Percentiles rank a stretch among this genome's conserved stretches.
phyloP scores from a whole-genome alignment of 2,888 invertebrate species.

The Heliconius cydno region DNA sequence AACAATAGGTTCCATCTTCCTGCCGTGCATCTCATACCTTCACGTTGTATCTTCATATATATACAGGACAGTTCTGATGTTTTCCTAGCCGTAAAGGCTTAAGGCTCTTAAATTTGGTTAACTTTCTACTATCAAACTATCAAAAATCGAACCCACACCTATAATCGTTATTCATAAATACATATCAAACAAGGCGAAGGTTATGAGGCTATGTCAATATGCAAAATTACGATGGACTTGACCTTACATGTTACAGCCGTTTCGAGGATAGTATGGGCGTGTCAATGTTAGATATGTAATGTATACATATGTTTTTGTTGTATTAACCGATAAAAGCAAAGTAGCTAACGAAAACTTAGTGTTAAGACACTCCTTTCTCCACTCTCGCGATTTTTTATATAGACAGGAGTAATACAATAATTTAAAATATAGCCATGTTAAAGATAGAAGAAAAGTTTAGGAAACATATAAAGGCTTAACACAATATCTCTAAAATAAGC shows the following conservation, averaged over 20 bases:
- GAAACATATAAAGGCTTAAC: no score
- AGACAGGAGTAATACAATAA: no score
- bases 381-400: no score
- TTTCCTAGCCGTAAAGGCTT: no score
- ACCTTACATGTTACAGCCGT: conserved; percentile 16
- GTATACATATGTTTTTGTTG: neutral
- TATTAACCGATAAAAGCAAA: neutral
- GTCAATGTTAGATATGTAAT: conserved; percentile 13
- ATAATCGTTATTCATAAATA: neutral
- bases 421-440: no score
- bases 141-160: neutral
- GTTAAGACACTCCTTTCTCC: neutral
- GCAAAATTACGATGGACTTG: conserved; percentile 25
- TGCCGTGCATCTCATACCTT: neutral
- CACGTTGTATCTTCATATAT: no score
- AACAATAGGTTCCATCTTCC: neutral
- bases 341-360: neutral
- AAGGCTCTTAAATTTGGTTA: no score
- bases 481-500: no score
- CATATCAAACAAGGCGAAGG: conserved; percentile 4
- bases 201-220: neutral
- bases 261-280: conserved; percentile 10
- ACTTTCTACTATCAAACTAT: no score
- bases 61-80: no score
- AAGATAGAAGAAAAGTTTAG: no score